A percentile compares a stretch with the other conserved stretches of the same genome.
These are phyloP conservation scores for Silurus aristotelis DNA, from an alignment of 2,797 vertebrate species.

Conservation along the genomic window DNA sequence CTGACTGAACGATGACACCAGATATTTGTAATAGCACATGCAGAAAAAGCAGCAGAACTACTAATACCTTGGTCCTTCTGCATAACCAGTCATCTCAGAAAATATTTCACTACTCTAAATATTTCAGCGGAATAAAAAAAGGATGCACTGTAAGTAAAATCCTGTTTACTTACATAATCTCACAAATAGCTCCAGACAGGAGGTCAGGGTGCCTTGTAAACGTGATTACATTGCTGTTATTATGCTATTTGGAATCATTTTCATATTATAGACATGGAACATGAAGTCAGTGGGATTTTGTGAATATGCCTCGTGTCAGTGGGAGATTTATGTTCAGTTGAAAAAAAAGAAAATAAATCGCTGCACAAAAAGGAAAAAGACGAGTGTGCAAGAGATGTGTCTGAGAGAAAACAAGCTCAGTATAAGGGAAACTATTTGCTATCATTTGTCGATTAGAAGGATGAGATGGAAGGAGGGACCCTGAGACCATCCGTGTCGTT, in stretches of 20 bases:
- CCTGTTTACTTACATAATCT: slow-evolving; percentile 33
- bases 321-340: not conserved
- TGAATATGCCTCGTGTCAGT: not conserved
- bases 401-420: not conserved
- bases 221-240: slow-evolving; percentile 17
- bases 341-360: not conserved
- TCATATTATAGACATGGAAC: slow-evolving; percentile 10
- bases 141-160: slow-evolving; percentile 5
- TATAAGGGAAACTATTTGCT: not conserved
- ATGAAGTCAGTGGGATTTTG: slow-evolving; percentile 14
- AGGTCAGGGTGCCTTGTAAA: slow-evolving; percentile 6
- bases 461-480: not conserved
- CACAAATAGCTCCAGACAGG: slow-evolving; percentile 28
- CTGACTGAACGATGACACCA: not conserved
- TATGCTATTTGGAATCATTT: slow-evolving; percentile 15
- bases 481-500: slow-evolving; percentile 15
- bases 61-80: not conserved
- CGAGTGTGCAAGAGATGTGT: not conserved
- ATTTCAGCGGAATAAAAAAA: not conserved
- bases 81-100: not conserved
- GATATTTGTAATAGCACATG: not conserved
- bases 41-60: not conserved
- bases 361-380: not conserved
- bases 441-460: not conserved
- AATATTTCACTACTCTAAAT: not conserved